Conservation (phyloP, 2,888 invertebrate genomes). For the Shargacucullia verbasci region DNA sequence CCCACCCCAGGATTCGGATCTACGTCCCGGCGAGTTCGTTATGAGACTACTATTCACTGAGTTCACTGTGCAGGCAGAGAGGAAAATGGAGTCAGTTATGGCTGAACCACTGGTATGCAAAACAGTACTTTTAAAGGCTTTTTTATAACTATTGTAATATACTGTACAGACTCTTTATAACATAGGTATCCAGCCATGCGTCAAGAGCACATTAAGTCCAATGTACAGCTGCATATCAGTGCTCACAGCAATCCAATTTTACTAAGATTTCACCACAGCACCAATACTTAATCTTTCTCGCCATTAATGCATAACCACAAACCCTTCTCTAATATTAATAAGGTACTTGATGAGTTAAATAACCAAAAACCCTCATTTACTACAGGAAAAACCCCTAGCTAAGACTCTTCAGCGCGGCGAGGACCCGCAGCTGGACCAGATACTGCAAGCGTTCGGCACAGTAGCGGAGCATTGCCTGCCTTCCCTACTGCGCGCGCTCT, state of each 20-base stretch:
- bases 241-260: no score
- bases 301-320: no score
- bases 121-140: background rate
- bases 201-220: no score
- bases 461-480: conserved; percentile 99
- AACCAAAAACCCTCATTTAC: background rate
- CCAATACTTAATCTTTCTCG: no score
- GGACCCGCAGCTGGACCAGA: conserved; percentile 98
- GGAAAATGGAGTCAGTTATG: conserved; percentile 98
- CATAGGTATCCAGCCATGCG: no score
- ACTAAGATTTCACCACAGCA: no score
- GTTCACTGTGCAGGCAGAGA: conserved; percentile 97
- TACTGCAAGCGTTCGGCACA: conserved; percentile 96
- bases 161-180: no score
- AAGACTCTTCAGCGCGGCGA: conserved; percentile 98
- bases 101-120: conserved; percentile 94
- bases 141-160: no score
- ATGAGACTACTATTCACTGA: conserved; percentile 98
- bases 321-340: no score
- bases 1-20: conserved; percentile 89
- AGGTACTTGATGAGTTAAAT: no score
- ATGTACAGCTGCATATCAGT: no score
- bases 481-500: conserved; percentile 96
- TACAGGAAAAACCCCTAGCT: conserved; percentile 96
- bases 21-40: conserved; percentile 98